Conservation (phyloP, 2,888 invertebrate species). For the Mimas tiliae region DNA sequence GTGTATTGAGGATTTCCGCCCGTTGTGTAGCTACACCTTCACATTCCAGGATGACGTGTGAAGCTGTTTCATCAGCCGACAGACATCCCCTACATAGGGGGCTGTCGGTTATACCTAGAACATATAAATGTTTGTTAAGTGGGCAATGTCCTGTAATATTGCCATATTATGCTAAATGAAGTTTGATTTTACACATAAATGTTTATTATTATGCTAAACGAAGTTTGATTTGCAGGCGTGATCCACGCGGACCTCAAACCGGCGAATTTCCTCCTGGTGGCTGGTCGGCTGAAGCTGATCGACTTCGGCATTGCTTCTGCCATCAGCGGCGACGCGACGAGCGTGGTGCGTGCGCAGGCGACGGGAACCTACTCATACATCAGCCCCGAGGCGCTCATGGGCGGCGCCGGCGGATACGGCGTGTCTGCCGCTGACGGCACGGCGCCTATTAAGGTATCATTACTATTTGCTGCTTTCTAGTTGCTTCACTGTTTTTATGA, state of each 20-base stretch:
- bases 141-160: too few relatives aligned
- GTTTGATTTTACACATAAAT: too few relatives aligned
- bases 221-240: slow-evolving; percentile 86
- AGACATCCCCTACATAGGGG: too few relatives aligned
- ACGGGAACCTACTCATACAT: slow-evolving; percentile 98
- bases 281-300: slow-evolving; percentile 95
- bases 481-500: slow-evolving; percentile 15
- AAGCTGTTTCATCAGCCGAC: too few relatives aligned
- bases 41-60: too few relatives aligned
- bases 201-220: too few relatives aligned
- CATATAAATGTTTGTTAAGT: too few relatives aligned
- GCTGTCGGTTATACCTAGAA: too few relatives aligned
- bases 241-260: slow-evolving; percentile 99
- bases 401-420: slow-evolving; percentile 81
- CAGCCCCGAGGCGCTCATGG: slow-evolving; percentile 95
- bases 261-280: slow-evolving; percentile 96
- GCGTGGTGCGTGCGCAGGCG: slow-evolving; percentile 92
- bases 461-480: not conserved
- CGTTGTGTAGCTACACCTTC: too few relatives aligned
- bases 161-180: too few relatives aligned
- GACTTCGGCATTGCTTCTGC: slow-evolving; percentile 98
- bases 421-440: slow-evolving; percentile 58
- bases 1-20: too few relatives aligned
- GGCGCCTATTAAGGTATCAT: slow-evolving; percentile 70
- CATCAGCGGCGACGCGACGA: slow-evolving; percentile 94